These are phyloP conservation scores for Prolemur simus DNA, from an alignment of 2,113 vertebrate genomes.

Conservation along the genomic window DNA sequence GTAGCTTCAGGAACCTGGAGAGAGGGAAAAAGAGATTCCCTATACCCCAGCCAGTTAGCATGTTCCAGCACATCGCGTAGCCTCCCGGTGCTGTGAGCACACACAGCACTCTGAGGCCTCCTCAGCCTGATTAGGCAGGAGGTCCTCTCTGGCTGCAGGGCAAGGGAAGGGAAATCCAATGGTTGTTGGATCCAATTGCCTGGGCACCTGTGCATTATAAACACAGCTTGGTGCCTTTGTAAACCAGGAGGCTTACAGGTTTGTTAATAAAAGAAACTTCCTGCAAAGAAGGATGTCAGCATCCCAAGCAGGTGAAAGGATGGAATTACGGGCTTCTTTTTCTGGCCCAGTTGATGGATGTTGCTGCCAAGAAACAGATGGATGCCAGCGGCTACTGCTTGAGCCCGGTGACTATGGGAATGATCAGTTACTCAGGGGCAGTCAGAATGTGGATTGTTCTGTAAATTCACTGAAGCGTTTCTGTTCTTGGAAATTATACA, in stretches of 20 bases:
- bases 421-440: slow-evolving; percentile 1
- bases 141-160: slow-evolving; percentile 16
- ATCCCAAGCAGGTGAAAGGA: slow-evolving; percentile 42
- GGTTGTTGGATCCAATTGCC: slow-evolving; percentile 4
- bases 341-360: slow-evolving; percentile 36
- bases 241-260: slow-evolving; percentile 42
- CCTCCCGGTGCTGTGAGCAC: neutral
- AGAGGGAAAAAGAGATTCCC: slow-evolving; percentile 27
- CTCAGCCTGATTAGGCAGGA: neutral
- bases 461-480: neutral
- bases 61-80: neutral
- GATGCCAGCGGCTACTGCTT: neutral
- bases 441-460: neutral
- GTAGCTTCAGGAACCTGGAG: slow-evolving; percentile 8
- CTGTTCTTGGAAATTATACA: neutral
- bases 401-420: neutral
- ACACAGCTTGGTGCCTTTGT: neutral
- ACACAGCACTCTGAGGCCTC: neutral
- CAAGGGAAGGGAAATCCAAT: slow-evolving; percentile 2
- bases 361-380: slow-evolving; percentile 53
- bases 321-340: neutral
- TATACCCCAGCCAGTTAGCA: slow-evolving; percentile 11
- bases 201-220: neutral
- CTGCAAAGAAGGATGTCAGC: slow-evolving; percentile 7
- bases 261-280: slow-evolving; percentile 62